Base-by-base conservation (phyloP, 2,113 vertebrate genomes). In the Myotis davidii region DNA sequence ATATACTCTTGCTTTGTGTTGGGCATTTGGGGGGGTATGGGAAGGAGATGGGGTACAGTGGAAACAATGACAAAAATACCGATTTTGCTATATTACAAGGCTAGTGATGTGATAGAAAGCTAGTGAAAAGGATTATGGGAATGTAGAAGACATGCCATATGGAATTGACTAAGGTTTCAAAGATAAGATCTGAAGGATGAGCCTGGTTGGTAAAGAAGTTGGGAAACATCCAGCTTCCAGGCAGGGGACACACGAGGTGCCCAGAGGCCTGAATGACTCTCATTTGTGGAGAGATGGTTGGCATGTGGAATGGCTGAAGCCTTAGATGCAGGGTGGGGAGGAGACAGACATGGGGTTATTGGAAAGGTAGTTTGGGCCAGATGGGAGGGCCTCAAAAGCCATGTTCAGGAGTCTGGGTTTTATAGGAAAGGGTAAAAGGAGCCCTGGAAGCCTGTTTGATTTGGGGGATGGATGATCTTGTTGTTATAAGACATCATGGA, bases 101-200 rank as follows among this genome's bases (percentile, higher is more conserved):
- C 82, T 93, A 59, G 34, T 42, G 76, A 88, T 90, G 27, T 45
- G 78, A 48, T 83, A 50, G 92, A 89, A 86, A 87, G 45, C 29
- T 79, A 52, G 56, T 59, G 65, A 72, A 65, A 90, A 85, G 65
- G 77, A 5, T 88, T 70, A 37, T 45, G 54, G 64, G 32, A 88
- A 67, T 93, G 67, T 14, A 82, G 90, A 93, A 93, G 73, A 69
- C 18, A 25, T 69, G 48, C 59, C 37, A 25, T 50, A 5, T 82
- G 81, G 70, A 89, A 37, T 74, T 50, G 32, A 73, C n/a, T 78
- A 23, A 72, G 48, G 45, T 39, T 92, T 93, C 61, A 74, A 84
- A 96, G 42, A 11, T 79, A 89, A 59, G 42, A 6, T 72, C 32
- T 81, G 67, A 88, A 94, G 54, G 84, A 70, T 64, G 69, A 95